Conservation (phyloP, 1,140 invertebrate species). For the Bombus fervidus region DNA sequence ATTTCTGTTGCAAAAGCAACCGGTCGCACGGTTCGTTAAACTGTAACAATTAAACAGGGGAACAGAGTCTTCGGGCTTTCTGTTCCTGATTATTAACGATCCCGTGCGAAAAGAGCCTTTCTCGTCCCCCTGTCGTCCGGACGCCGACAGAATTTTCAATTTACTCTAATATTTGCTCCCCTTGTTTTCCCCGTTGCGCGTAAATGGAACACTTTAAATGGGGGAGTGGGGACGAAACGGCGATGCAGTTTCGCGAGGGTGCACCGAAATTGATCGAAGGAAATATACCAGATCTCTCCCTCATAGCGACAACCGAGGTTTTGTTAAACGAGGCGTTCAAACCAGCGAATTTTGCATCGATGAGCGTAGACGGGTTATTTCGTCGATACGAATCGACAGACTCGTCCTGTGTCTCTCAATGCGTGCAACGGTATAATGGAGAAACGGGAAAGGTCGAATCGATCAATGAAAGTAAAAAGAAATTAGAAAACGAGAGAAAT, state of each 20-base stretch:
- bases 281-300: not conserved
- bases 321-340: not conserved
- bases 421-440: not conserved
- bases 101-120: not conserved
- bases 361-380: not conserved
- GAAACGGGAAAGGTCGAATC: not conserved
- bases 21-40: conserved; percentile 33
- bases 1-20: conserved; percentile 22
- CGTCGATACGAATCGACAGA: not conserved
- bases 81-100: conserved; percentile 44
- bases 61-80: conserved; percentile 22
- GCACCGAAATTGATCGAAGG: conserved; percentile 13
- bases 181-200: conserved; percentile 2
- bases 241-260: not conserved
- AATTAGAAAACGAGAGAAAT: too few relatives aligned
- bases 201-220: not conserved
- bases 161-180: conserved; percentile 25
- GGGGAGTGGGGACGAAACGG: not conserved
- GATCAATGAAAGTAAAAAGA: not conserved
- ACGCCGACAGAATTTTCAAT: conserved; percentile 39
- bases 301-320: not conserved
- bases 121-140: not conserved
- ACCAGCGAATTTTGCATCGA: not conserved
- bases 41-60: conserved; percentile 37
- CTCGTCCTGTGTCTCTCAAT: not conserved